These are phyloP conservation scores for Monomorium pharaonis DNA, from an alignment of 1,140 invertebrate genomes.

Conservation along the genomic window DNA sequence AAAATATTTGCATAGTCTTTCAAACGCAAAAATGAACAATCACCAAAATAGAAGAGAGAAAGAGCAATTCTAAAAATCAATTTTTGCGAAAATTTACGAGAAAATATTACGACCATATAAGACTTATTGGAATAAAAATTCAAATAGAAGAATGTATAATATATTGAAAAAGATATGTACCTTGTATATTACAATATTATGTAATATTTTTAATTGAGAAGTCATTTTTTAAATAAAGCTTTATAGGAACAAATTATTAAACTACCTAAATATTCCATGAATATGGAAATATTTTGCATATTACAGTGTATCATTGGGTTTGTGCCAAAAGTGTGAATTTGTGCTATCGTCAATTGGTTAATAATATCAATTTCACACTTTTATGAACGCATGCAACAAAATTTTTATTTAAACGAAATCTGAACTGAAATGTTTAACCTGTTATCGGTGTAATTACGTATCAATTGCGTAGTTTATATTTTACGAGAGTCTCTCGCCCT, in stretches of 20 bases:
- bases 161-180: not conserved
- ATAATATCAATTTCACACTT: not conserved
- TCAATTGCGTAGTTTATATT: constrained; percentile 30
- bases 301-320: not conserved
- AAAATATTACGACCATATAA: not conserved
- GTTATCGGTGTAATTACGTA: not conserved
- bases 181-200: not conserved
- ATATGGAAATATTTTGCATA: not conserved
- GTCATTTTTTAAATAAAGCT: not conserved
- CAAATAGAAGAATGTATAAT: not conserved
- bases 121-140: not conserved
- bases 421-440: not conserved
- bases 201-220: too few species aligned
- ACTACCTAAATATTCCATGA: too few species aligned
- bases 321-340: not conserved
- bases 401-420: not conserved
- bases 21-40: not conserved
- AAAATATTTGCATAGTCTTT: not conserved
- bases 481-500: not conserved
- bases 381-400: not conserved
- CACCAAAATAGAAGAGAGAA: not conserved
- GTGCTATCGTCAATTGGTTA: not conserved
- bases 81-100: not conserved
- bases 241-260: constrained; percentile 10
- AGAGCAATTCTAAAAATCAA: not conserved